Evolutionary conservation across 2,797 vertebrate species (phyloP).

Genomic region (Calcarius lapponicus): DNA sequence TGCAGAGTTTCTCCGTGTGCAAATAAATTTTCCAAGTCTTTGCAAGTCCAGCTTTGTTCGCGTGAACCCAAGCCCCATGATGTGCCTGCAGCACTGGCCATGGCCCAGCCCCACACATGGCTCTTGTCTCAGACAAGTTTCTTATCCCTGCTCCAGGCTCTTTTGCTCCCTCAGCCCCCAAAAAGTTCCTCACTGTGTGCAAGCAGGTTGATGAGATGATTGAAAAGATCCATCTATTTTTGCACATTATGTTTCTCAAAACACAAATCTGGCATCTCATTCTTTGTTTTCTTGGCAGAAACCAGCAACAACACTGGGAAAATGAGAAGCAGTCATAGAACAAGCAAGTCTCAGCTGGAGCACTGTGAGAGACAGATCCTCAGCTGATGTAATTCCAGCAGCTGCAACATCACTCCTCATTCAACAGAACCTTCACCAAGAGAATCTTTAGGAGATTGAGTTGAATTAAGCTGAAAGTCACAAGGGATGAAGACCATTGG

Average conservation of each 20-base stretch:
- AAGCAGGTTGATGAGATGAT: neutral
- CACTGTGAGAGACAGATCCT: neutral
- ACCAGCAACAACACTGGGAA: neutral
- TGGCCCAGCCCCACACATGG: neutral
- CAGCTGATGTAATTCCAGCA: neutral
- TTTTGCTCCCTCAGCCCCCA: neutral
- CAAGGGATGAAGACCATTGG: neutral
- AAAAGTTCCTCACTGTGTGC: neutral
- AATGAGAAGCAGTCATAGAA: neutral
- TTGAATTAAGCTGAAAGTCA: neutral
- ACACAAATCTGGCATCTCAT: neutral
- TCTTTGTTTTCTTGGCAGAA: neutral
- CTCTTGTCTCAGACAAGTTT: neutral
- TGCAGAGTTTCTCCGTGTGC: neutral
- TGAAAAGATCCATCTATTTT: neutral
- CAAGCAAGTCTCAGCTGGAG: neutral
- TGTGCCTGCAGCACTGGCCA: neutral
- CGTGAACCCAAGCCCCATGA: neutral
- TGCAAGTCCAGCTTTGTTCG: neutral
- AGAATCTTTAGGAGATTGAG: neutral
- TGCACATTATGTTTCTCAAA: neutral
- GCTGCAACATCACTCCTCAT: neutral
- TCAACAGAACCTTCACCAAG: neutral
- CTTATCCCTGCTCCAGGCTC: neutral
- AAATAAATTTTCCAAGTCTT: neutral